Conservation (phyloP, 2,113 vertebrate genomes). For the Sakesphorus luctuosus region DNA sequence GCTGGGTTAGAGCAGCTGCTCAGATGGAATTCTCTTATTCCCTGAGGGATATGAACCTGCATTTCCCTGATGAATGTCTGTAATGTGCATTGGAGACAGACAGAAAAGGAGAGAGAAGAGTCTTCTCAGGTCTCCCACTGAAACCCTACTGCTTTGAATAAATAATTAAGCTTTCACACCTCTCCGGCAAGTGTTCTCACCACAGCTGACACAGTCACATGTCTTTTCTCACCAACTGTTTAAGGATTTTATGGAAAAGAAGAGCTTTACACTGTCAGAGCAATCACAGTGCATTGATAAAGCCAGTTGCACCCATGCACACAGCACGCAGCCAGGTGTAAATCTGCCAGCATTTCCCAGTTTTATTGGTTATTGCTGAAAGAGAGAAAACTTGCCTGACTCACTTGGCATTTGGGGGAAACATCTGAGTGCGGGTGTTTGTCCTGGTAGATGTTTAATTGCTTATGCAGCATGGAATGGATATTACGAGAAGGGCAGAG, state of each 20-base stretch:
- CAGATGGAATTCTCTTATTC: neutral
- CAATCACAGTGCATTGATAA: accelerated
- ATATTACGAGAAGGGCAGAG: neutral
- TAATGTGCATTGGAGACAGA: neutral
- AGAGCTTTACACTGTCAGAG: neutral
- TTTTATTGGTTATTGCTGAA: neutral
- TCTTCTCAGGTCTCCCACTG: neutral
- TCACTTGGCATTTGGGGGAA: neutral
- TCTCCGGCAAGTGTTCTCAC: neutral
- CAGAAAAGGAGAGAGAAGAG: neutral
- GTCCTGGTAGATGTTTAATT: neutral
- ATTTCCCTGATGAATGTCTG: neutral
- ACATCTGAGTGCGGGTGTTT: neutral
- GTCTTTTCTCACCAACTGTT: neutral
- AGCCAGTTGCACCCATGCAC: neutral
- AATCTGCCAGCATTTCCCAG: neutral
- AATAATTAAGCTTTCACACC: constrained; percentile 33
- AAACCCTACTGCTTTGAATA: neutral
- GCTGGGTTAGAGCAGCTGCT: neutral
- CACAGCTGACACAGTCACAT: neutral
- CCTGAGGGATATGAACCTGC: neutral
- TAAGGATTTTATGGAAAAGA: neutral
- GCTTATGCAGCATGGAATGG: neutral
- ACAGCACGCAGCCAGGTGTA: accelerated
- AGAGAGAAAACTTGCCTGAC: neutral